phyloP scores from a whole-genome alignment of 2,113 vertebrate species.

The Atrichornis clamosus region DNA sequence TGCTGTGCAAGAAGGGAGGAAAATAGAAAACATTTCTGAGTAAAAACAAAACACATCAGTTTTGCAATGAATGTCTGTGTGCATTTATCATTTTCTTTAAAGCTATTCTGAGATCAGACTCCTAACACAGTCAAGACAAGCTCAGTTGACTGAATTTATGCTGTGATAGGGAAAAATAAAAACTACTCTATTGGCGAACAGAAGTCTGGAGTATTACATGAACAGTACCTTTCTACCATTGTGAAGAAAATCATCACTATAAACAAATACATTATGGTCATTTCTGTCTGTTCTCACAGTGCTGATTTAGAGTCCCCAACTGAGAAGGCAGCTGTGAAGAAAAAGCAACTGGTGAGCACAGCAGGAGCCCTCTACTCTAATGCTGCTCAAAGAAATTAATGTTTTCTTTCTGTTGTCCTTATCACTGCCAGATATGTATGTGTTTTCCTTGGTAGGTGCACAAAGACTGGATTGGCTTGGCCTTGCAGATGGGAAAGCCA shows the following conservation, averaged over 20 bases:
- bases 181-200: background rate
- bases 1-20: background rate
- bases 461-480: background rate
- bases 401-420: conserved; percentile 51
- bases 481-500: conserved; percentile 1
- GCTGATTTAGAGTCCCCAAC: conserved; percentile 59
- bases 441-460: conserved; percentile 2
- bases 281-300: conserved; percentile 46
- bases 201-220: conserved; percentile 14
- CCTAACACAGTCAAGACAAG: background rate
- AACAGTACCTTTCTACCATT: conserved; percentile 19
- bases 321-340: conserved; percentile 70
- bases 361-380: conserved; percentile 46
- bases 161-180: background rate
- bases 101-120: background rate
- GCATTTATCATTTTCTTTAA: background rate
- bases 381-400: conserved; percentile 46
- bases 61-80: background rate
- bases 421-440: conserved; percentile 31
- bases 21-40: background rate
- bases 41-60: background rate
- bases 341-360: conserved; percentile 32
- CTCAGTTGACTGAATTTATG: background rate
- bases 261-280: conserved; percentile 28
- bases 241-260: conserved; percentile 1